These are phyloP conservation scores for Lindbergichthys nudifrons DNA, from an alignment of 2,797 vertebrate species.

Conservation along the genomic window DNA sequence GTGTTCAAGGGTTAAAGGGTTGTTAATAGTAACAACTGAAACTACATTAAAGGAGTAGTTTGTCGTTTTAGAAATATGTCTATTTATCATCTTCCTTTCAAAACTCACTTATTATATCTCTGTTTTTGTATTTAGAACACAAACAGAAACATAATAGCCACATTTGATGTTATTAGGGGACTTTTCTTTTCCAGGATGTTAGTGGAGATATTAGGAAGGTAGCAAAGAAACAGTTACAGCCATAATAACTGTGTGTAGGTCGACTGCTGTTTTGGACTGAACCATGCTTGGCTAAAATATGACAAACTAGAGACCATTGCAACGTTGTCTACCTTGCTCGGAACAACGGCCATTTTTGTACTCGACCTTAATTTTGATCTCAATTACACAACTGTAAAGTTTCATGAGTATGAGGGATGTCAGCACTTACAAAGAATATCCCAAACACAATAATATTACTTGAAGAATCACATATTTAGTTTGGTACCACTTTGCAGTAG, in stretches of 20 bases:
- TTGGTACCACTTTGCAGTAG: not conserved
- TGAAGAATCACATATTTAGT: not conserved
- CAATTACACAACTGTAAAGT: too few relatives aligned
- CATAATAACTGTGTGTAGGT: not conserved
- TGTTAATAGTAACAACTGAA: constrained; percentile 8
- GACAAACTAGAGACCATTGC: too few relatives aligned
- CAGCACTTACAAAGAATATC: not conserved
- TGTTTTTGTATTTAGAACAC: not conserved
- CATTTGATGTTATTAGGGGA: not conserved
- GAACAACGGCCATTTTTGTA: too few relatives aligned
- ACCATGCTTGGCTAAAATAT: constrained; percentile 1
- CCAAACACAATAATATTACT: not conserved
- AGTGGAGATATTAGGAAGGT: not conserved
- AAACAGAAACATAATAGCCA: not conserved
- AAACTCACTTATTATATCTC: not conserved
- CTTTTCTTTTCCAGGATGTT: not conserved
- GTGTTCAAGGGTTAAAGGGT: not conserved
- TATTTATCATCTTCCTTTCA: not conserved
- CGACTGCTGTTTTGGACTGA: not conserved
- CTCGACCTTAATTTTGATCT: too few relatives aligned
- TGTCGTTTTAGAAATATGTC: not conserved
- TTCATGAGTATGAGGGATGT: too few relatives aligned
- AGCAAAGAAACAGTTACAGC: not conserved
- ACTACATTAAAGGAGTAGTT: constrained; percentile 8
- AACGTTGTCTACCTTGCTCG: too few relatives aligned